Conservation (phyloP, 2,797 vertebrate genomes). For the Acanthis flammea region DNA sequence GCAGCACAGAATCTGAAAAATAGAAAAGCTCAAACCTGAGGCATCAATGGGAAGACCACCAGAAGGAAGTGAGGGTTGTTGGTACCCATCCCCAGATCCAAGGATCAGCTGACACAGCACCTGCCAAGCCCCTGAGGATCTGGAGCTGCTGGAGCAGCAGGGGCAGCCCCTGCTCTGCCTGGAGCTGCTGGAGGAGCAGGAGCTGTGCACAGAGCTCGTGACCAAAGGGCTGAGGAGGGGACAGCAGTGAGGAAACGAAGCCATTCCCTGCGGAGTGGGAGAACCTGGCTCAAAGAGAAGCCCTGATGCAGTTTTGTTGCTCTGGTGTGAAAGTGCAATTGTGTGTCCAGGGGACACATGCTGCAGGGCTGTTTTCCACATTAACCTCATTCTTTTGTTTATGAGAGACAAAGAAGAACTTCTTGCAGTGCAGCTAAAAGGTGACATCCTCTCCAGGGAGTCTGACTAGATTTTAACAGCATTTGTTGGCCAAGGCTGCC, state of each 20-base stretch:
- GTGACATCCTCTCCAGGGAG: background rate
- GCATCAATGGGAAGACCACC: background rate
- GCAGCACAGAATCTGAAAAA: background rate
- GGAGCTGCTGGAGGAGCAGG: background rate
- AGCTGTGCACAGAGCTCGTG: background rate
- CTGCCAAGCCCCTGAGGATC: background rate
- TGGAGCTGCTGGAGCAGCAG: background rate
- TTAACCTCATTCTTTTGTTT: background rate
- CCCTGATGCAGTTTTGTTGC: background rate
- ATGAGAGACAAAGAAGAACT: background rate
- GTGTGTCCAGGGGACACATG: background rate
- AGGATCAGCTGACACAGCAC: background rate
- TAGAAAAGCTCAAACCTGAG: background rate
- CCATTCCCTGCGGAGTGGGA: background rate
- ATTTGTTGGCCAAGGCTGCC: background rate
- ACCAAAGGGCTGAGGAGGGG: background rate
- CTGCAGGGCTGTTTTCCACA: background rate
- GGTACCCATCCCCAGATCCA: background rate
- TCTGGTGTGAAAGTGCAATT: background rate
- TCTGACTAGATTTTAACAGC: background rate
- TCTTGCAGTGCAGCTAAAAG: background rate
- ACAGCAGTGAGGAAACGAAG: conserved; percentile 18
- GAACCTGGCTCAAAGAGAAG: background rate
- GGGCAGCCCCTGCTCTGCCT: background rate
- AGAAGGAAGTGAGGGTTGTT: background rate